Conservation (phyloP, 2,888 invertebrate genomes). For the Hofmannophila pseudospretella region DNA sequence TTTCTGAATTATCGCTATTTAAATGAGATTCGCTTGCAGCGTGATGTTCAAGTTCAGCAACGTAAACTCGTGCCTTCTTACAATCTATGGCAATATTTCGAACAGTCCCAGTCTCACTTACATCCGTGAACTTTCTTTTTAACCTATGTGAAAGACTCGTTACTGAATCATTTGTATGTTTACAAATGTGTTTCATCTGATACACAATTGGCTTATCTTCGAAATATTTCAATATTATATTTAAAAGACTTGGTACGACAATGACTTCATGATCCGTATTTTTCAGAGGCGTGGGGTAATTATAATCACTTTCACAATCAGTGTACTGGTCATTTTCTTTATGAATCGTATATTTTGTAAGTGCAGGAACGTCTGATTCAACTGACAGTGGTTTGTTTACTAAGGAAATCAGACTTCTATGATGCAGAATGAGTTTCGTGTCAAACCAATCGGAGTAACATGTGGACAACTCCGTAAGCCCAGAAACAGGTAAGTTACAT, state of each 20-base stretch:
- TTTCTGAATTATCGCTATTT: too few relatives aligned
- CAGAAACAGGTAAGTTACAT: too few relatives aligned
- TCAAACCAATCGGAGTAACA: constrained; percentile 24
- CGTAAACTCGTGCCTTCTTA: background rate
- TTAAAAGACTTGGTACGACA: background rate
- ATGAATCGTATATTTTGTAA: background rate
- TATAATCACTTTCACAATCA: background rate
- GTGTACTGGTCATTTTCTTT: background rate
- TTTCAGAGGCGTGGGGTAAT: background rate
- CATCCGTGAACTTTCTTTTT: background rate
- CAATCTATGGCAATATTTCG: background rate
- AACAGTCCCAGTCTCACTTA: background rate
- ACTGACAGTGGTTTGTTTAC: background rate
- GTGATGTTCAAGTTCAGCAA: background rate
- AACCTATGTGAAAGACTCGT: background rate
- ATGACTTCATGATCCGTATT: background rate
- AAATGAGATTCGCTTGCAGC: background rate
- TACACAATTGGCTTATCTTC: constrained; percentile 1
- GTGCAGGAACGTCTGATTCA: background rate
- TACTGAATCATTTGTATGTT: background rate
- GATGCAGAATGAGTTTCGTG: constrained; percentile 15
- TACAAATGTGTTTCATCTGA: background rate
- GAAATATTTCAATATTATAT: constrained; percentile 6
- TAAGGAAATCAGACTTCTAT: background rate
- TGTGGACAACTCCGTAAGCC: too few relatives aligned